A percentile compares a stretch with the other conserved stretches of the same genome.
Conservation (phyloP, 2,113 vertebrate genomes). For the Xiphophorus maculatus region DNA sequence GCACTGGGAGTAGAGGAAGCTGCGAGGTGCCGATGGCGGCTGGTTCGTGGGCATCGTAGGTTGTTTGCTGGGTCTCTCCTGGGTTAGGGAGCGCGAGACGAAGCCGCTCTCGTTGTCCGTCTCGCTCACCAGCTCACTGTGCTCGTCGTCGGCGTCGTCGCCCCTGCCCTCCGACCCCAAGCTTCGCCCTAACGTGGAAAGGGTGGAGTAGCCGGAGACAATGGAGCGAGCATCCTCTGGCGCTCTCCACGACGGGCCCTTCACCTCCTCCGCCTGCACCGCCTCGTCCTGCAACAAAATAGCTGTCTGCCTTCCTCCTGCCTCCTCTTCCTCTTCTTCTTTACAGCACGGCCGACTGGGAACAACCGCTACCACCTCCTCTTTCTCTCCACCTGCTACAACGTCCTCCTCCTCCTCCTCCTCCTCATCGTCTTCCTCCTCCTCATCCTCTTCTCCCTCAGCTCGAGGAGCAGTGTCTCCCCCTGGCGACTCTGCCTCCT, state of each 20-base stretch:
- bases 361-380: slow-evolving; percentile 33
- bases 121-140: slow-evolving; percentile 89
- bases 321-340: slow-evolving; percentile 63
- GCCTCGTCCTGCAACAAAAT: slow-evolving; percentile 60
- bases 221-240: slow-evolving; percentile 89
- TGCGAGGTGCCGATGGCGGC: slow-evolving; percentile 48
- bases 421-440: slow-evolving; percentile 69
- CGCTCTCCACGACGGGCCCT: slow-evolving; percentile 68
- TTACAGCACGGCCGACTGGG: slow-evolving; percentile 38
- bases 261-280: slow-evolving; percentile 47
- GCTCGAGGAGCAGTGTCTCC: slow-evolving; percentile 69
- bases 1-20: slow-evolving; percentile 78
- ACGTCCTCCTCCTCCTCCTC: slow-evolving; percentile 65
- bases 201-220: slow-evolving; percentile 94
- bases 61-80: slow-evolving; percentile 78
- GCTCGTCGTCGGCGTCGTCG: slow-evolving; percentile 93
- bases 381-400: slow-evolving; percentile 42
- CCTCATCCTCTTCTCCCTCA: slow-evolving; percentile 79
- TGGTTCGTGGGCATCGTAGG: neutral
- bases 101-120: slow-evolving; percentile 93
- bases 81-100: slow-evolving; percentile 80
- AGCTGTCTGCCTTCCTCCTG: slow-evolving; percentile 34
- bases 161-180: slow-evolving; percentile 85
- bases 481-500: slow-evolving; percentile 54
- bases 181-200: slow-evolving; percentile 91